Evolutionary conservation across 2,113 vertebrate species (phyloP).

Genomic region (Toxotes chatareus): DNA sequence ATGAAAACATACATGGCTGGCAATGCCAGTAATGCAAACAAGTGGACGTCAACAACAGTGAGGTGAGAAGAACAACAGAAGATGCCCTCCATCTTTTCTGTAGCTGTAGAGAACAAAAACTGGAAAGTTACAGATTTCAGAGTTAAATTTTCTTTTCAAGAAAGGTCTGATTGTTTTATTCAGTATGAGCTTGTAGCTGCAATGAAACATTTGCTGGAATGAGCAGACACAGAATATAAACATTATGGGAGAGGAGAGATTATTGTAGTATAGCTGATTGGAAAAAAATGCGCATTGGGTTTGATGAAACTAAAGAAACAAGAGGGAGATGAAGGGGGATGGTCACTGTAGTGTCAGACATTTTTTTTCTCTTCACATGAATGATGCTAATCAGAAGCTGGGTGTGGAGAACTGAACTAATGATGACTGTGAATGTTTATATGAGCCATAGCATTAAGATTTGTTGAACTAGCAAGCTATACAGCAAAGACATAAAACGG

Average conservation of each 20-base stretch:
- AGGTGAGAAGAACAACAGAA: not conserved
- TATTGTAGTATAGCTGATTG: not conserved
- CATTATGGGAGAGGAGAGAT: not conserved
- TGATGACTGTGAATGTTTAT: not conserved
- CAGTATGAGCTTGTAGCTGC: not conserved
- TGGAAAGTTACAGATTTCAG: not conserved
- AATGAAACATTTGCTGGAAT: not conserved
- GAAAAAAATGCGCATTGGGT: not conserved
- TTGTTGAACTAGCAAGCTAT: not conserved
- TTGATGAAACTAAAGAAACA: not conserved
- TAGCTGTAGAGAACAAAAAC: not conserved
- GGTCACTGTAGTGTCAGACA: not conserved
- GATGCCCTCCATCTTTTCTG: not conserved
- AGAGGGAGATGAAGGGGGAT: not conserved
- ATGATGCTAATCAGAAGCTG: constrained; percentile 2
- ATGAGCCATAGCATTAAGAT: not conserved
- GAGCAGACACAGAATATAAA: not conserved
- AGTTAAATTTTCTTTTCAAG: not conserved
- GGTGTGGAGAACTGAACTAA: not conserved
- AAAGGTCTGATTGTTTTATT: not conserved
- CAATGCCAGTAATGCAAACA: not conserved
- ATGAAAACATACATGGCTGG: not conserved
- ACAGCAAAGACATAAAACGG: not conserved
- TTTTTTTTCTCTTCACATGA: not conserved
- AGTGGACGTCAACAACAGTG: not conserved